phyloP scores from a whole-genome alignment of 2,797 vertebrate genomes.

The Enteromius trimaculatus region DNA sequence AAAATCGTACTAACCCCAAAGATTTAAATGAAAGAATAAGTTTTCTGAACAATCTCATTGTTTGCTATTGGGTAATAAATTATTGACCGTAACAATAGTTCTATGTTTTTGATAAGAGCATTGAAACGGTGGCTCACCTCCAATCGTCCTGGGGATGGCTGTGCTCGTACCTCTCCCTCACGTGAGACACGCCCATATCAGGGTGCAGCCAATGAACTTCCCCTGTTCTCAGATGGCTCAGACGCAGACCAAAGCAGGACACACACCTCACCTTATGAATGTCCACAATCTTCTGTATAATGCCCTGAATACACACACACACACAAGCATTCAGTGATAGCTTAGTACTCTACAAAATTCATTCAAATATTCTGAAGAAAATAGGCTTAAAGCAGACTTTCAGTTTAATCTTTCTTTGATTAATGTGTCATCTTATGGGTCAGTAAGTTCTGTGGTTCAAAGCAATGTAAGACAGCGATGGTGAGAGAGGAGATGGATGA shows the following conservation, averaged over 20 bases:
- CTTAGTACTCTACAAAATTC: background rate
- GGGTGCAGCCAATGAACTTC: slow-evolving; percentile 97
- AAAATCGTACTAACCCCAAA: background rate
- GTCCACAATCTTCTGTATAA: slow-evolving; percentile 99
- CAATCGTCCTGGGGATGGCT: slow-evolving; percentile 95
- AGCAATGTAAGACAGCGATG: background rate
- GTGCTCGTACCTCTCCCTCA: slow-evolving; percentile 94
- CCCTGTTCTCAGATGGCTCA: slow-evolving; percentile 93
- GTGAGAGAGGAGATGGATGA: slow-evolving; percentile 14
- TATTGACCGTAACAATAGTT: background rate
- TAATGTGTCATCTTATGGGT: slow-evolving; percentile 1
- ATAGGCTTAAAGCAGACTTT: background rate
- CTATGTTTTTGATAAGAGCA: background rate
- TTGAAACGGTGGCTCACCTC: slow-evolving; percentile 82
- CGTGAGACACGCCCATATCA: slow-evolving; percentile 93
- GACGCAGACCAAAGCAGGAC: slow-evolving; percentile 92
- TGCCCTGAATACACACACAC: slow-evolving; percentile 80
- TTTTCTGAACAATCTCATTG: background rate
- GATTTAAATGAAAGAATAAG: background rate
- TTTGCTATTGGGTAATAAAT: background rate
- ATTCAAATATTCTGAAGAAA: background rate
- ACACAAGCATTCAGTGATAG: background rate
- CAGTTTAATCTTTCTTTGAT: slow-evolving; percentile 12
- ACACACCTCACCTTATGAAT: slow-evolving; percentile 93
- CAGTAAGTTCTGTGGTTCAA: slow-evolving; percentile 26